Conservation (phyloP, 35 echinoderm and acorn worm genomes). For the Amphiura filiformis region DNA sequence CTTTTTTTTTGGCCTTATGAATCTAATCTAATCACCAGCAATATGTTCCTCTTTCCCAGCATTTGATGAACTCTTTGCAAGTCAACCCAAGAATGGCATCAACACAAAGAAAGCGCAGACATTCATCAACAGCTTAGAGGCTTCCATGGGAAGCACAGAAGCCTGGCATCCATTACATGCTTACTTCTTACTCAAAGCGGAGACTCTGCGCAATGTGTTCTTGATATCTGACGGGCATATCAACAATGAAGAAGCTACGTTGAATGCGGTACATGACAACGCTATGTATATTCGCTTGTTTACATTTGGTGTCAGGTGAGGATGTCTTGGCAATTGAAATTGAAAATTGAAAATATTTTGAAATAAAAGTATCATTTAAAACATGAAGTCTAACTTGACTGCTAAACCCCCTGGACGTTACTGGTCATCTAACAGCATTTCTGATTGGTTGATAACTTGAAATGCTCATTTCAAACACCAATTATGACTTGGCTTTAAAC, state of each 20-base stretch:
- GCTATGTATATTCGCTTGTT: slow-evolving; percentile 55
- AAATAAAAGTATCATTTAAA: no score
- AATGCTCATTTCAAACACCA: no score
- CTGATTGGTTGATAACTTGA: no score
- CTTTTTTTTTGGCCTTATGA: not conserved
- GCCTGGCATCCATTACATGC: slow-evolving; percentile 84
- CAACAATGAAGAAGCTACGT: slow-evolving; percentile 71
- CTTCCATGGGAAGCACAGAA: slow-evolving; percentile 84
- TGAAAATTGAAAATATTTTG: no score
- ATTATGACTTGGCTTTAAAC: no score
- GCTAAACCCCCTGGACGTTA: no score
- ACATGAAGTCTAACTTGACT: no score
- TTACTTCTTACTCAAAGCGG: slow-evolving; percentile 63
- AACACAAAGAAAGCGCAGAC: slow-evolving; percentile 18
- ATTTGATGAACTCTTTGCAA: slow-evolving; percentile 75
- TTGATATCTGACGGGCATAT: slow-evolving; percentile 89
- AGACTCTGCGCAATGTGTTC: slow-evolving; percentile 67
- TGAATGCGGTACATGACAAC: slow-evolving; percentile 58
- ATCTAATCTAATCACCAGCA: no score
- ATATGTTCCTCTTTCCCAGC: slow-evolving; percentile 9
- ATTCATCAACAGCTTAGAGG: slow-evolving; percentile 45
- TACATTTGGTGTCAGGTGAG: slow-evolving; percentile 84
- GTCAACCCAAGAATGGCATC: slow-evolving; percentile 21
- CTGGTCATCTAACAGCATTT: no score
- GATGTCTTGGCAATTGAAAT: no score